phyloP scores from a whole-genome alignment of 2,797 vertebrate species.

The Danio tinwini region DNA sequence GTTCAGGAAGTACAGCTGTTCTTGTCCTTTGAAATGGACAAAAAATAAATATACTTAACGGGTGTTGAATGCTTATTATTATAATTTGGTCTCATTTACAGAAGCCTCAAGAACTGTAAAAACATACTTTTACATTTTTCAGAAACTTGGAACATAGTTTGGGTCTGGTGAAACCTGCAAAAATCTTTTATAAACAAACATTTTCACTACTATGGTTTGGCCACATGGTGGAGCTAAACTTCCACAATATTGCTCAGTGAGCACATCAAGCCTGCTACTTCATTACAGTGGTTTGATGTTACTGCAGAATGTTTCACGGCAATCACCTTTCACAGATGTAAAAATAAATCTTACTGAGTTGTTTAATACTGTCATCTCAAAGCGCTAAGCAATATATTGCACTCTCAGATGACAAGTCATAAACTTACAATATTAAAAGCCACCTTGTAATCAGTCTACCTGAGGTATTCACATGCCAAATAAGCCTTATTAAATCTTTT shows the following conservation, averaged over 20 bases:
- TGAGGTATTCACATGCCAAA: slow-evolving; percentile 63
- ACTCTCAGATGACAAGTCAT: slow-evolving; percentile 51
- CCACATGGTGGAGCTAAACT: slow-evolving; percentile 74
- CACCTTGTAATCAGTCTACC: slow-evolving; percentile 62
- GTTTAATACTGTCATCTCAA: not conserved
- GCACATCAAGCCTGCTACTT: not conserved
- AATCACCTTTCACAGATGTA: not conserved
- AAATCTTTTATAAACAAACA: not conserved
- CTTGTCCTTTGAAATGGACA: too few species aligned
- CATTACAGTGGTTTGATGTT: not conserved
- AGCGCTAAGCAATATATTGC: not conserved
- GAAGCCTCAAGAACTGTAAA: too few species aligned
- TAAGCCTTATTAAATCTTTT: slow-evolving; percentile 63
- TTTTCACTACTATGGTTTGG: slow-evolving; percentile 47
- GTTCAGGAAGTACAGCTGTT: too few species aligned
- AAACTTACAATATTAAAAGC: slow-evolving; percentile 44
- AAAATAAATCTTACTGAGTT: not conserved
- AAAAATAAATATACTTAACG: too few species aligned
- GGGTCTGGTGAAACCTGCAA: too few species aligned
- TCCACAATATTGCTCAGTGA: slow-evolving; percentile 36
- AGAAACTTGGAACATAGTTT: too few species aligned
- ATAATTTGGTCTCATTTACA: too few species aligned
- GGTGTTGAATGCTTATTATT: too few species aligned
- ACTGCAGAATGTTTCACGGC: not conserved
- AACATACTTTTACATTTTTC: too few species aligned